Percentiles rank a stretch among this genome's conserved stretches.
Evolutionary conservation across 2,113 vertebrate genomes (phyloP).

Genomic region (Pleuronectes platessa): DNA sequence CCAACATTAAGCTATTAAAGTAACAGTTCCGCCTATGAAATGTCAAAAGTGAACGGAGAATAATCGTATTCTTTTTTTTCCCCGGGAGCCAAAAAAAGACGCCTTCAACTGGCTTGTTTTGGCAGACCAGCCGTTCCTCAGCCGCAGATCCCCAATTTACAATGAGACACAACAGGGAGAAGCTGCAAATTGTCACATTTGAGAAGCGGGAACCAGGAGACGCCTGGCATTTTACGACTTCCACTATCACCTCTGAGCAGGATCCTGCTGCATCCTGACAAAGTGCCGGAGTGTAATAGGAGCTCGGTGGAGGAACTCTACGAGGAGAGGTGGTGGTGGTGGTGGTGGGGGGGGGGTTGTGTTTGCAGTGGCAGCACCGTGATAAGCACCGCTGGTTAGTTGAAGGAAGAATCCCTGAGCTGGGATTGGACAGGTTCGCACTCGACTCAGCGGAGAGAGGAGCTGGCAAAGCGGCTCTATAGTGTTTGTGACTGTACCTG

Average conservation of each 20-base stretch:
- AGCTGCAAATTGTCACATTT: slow-evolving; percentile 22
- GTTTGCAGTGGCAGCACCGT: slow-evolving; percentile 20
- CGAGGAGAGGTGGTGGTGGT: slow-evolving; percentile 5
- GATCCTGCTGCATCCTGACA: slow-evolving; percentile 33
- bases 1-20: background rate
- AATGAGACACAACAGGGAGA: slow-evolving; percentile 4
- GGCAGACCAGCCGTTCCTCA: background rate
- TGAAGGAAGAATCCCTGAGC: slow-evolving; percentile 11
- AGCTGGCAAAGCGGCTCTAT: background rate
- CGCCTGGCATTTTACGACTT: slow-evolving; percentile 20
- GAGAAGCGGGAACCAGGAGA: slow-evolving; percentile 11
- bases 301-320: slow-evolving; percentile 27
- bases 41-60: background rate
- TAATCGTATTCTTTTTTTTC: background rate
- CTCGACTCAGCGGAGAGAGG: slow-evolving; percentile 30
- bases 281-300: slow-evolving; percentile 16
- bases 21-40: background rate
- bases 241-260: slow-evolving; percentile 29
- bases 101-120: background rate
- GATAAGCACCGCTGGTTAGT: slow-evolving; percentile 25
- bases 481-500: background rate
- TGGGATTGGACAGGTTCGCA: slow-evolving; percentile 22
- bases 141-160: background rate
- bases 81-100: background rate
- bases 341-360: slow-evolving; percentile 1